Evolutionary conservation across 2,888 invertebrate genomes (phyloP).

Genomic region (Trichogramma dendrolimi): DNA sequence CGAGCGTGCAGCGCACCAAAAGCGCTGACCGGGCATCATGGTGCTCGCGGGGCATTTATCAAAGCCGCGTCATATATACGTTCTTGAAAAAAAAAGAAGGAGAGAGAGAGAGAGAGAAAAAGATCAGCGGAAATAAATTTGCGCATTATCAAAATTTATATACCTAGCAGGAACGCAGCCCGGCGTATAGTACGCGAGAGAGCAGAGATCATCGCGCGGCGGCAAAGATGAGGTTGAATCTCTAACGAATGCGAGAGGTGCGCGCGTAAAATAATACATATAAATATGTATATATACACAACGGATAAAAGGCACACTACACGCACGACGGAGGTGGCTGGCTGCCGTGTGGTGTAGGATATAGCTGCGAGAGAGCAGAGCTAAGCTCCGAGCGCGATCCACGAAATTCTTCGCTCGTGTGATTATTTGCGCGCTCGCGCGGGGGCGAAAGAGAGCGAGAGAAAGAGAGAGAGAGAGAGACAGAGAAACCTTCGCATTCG

Average conservation of each 20-base stretch:
- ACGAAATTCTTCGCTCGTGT: neutral
- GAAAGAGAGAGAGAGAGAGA: no score
- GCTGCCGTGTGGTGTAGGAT: no score
- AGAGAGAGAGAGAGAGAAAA: neutral
- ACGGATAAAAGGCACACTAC: neutral
- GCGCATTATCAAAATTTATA: slow-evolving; percentile 22
- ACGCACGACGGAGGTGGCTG: no score
- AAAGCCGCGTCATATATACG: neutral
- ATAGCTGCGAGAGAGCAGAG: no score
- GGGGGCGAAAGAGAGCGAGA: no score
- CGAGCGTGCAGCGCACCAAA: no score
- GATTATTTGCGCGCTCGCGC: slow-evolving; percentile 12
- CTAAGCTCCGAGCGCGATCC: no score
- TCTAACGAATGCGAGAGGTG: no score
- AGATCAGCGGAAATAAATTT: slow-evolving; percentile 11
- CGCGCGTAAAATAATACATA: neutral
- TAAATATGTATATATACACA: neutral
- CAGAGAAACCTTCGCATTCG: neutral
- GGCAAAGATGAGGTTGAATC: slow-evolving; percentile 3
- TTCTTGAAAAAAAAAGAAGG: neutral
- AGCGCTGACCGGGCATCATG: no score
- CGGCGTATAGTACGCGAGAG: no score
- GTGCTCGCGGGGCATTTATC: no score
- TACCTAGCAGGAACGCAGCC: slow-evolving; percentile 1
- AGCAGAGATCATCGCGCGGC: neutral